phyloP scores from a whole-genome alignment of 2,888 invertebrate species.

The Philonicus albiceps region DNA sequence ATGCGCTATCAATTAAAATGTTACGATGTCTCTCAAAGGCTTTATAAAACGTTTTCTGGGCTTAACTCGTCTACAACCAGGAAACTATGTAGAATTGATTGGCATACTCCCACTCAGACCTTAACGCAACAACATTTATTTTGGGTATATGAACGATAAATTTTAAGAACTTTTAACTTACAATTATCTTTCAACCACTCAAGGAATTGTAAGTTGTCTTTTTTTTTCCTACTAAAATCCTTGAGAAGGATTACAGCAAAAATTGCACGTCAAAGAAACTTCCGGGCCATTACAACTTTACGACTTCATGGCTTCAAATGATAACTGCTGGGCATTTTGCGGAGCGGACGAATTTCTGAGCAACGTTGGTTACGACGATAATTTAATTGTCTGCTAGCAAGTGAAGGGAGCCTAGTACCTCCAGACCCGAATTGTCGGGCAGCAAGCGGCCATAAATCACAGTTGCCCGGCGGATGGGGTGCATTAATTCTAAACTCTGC shows the following conservation, averaged over 20 bases:
- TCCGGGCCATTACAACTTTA: slow-evolving; percentile 36
- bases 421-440: neutral
- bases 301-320: slow-evolving; percentile 35
- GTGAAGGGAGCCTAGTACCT: neutral
- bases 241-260: slow-evolving; percentile 16
- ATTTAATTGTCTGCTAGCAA: slow-evolving; percentile 21
- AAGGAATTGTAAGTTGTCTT: neutral
- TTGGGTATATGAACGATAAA: slow-evolving; percentile 17
- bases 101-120: too few species aligned
- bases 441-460: slow-evolving; percentile 17
- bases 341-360: neutral
- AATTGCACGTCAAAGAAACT: slow-evolving; percentile 30
- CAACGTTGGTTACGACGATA: neutral
- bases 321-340: slow-evolving; percentile 27
- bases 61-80: too few species aligned
- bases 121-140: too few species aligned
- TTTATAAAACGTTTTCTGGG: too few species aligned
- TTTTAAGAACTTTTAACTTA: neutral
- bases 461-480: neutral
- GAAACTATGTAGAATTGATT: too few species aligned
- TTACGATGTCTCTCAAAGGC: too few species aligned
- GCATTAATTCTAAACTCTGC: slow-evolving; percentile 26
- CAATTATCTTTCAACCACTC: neutral
- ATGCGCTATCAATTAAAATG: too few species aligned
- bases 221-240: neutral